Evolutionary conservation across 35 echinoderm and acorn worm genomes (phyloP).

Genomic region (Lytechinus pictus): DNA sequence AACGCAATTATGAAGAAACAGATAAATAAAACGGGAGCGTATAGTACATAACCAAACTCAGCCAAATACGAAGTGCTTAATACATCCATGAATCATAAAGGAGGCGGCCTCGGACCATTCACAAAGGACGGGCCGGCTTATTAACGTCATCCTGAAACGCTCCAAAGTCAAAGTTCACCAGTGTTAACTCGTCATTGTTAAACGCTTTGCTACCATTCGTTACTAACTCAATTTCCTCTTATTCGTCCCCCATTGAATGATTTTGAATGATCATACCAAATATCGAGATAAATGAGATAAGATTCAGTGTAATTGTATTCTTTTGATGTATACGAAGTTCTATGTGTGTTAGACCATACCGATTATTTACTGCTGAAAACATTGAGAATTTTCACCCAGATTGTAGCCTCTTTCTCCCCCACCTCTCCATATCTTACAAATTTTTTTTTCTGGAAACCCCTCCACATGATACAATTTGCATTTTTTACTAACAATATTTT

Average conservation of each 20-base stretch:
- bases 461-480: background rate
- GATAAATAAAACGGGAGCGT: too few species aligned
- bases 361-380: too few species aligned
- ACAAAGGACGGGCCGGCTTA: background rate
- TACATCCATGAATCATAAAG: background rate
- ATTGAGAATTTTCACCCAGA: too few species aligned
- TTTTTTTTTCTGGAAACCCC: background rate
- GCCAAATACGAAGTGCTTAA: background rate
- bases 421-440: background rate
- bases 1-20: too few species aligned
- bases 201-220: background rate
- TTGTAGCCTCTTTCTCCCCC: too few species aligned
- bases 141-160: background rate
- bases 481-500: too few species aligned
- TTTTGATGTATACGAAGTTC: too few species aligned
- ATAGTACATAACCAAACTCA: too few species aligned
- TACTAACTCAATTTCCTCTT: background rate
- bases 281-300: background rate
- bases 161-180: background rate
- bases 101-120: background rate
- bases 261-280: background rate
- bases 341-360: too few species aligned
- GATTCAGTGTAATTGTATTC: too few species aligned
- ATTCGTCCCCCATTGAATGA: background rate
- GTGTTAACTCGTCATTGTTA: background rate